A percentile compares a stretch with the other conserved stretches of the same genome.
phyloP scores from a whole-genome alignment of 2,888 invertebrate genomes.

The Dromius quadrimaculatus region DNA sequence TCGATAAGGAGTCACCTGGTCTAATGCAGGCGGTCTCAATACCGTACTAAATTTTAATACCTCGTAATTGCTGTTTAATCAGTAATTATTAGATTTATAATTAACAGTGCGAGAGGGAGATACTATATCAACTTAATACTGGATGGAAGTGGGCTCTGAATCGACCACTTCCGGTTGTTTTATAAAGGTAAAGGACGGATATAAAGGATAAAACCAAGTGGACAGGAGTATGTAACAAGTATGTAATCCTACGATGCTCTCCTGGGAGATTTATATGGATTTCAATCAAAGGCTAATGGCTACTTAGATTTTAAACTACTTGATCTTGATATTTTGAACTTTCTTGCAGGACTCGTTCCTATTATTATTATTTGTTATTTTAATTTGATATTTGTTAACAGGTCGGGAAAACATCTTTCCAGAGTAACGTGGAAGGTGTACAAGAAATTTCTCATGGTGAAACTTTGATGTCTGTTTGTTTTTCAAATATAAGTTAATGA shows the following conservation, averaged over 20 bases:
- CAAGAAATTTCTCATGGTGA: no score
- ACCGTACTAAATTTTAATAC: conserved; percentile 62
- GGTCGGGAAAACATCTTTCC: no score
- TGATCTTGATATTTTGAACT: no score
- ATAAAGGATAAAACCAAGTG: background rate
- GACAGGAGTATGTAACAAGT: conserved; percentile 6
- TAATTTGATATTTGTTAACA: no score
- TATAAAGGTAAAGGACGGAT: background rate
- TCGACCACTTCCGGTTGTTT: conserved; percentile 30
- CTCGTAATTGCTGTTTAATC: conserved; percentile 63
- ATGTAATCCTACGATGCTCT: conserved; percentile 10
- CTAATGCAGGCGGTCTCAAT: conserved; percentile 50
- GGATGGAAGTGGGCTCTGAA: conserved; percentile 29
- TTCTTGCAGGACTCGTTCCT: no score
- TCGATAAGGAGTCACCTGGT: conserved; percentile 18
- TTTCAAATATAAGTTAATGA: no score
- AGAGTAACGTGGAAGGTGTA: no score
- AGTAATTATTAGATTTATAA: conserved; percentile 64
- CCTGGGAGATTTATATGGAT: no score
- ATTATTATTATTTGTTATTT: no score
- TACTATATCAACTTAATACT: conserved; percentile 47
- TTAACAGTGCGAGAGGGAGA: conserved; percentile 56
- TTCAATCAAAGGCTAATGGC: no score
- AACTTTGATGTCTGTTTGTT: no score
- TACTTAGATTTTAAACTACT: no score